Evolutionary conservation across 2,797 vertebrate genomes (phyloP).

Genomic region (Sebastes diaconus): DNA sequence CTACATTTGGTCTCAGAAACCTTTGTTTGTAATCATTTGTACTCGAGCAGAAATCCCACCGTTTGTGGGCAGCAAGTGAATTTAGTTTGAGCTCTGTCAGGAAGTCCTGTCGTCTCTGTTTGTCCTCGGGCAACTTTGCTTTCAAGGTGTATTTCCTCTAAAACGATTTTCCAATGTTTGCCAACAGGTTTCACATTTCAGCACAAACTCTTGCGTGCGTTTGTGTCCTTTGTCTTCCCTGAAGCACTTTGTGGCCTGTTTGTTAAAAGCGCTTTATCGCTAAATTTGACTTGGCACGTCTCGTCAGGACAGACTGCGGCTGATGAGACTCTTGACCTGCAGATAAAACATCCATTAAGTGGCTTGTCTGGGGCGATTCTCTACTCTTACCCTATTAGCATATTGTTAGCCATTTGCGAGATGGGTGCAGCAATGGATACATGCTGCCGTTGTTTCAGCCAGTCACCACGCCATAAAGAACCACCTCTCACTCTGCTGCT

Average conservation of each 20-base stretch:
- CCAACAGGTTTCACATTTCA: slow-evolving; percentile 69
- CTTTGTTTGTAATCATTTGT: background rate
- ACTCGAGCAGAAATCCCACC: background rate
- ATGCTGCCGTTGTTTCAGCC: slow-evolving; percentile 30
- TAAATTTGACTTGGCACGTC: slow-evolving; percentile 75
- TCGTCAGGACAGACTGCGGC: slow-evolving; percentile 66
- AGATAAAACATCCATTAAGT: slow-evolving; percentile 76
- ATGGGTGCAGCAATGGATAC: slow-evolving; percentile 44
- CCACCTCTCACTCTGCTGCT: slow-evolving; percentile 61
- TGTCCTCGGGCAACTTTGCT: slow-evolving; percentile 59
- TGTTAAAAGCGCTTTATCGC: slow-evolving; percentile 75
- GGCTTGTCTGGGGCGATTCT: slow-evolving; percentile 61
- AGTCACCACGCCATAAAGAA: slow-evolving; percentile 67
- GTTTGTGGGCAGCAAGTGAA: slow-evolving; percentile 18
- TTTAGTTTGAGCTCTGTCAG: slow-evolving; percentile 26
- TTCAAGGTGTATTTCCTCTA: slow-evolving; percentile 57
- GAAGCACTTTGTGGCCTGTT: slow-evolving; percentile 61
- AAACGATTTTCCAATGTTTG: slow-evolving; percentile 50
- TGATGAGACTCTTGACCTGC: slow-evolving; percentile 65
- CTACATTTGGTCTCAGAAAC: background rate
- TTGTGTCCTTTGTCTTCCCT: slow-evolving; percentile 60
- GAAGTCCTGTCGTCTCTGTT: slow-evolving; percentile 47
- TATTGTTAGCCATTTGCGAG: slow-evolving; percentile 69
- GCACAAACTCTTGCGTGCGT: slow-evolving; percentile 39
- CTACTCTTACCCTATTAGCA: slow-evolving; percentile 71